Conservation (phyloP, 2,888 invertebrate species). For the Oeneis ivallda region DNA sequence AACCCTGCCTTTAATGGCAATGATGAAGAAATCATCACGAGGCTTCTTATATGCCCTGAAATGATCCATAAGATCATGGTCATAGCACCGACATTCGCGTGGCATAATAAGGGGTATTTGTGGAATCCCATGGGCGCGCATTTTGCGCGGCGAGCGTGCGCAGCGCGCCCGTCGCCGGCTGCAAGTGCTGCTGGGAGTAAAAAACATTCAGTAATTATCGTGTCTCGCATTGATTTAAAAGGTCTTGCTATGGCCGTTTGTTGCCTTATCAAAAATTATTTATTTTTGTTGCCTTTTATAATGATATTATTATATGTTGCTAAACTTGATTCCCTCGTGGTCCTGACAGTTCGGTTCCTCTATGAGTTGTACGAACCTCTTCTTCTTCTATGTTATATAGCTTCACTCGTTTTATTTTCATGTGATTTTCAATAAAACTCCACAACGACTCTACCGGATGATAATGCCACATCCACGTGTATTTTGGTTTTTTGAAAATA, state of each 20-base stretch:
- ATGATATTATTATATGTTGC: too few species aligned
- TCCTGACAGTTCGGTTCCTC: too few species aligned
- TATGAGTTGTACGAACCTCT: too few species aligned
- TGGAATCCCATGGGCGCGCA: background rate
- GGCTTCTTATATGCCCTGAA: background rate
- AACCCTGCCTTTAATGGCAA: background rate
- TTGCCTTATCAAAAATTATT: background rate
- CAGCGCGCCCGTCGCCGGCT: background rate
- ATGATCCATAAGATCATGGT: background rate
- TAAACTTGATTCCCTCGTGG: too few species aligned
- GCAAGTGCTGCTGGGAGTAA: background rate
- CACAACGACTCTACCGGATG: too few species aligned
- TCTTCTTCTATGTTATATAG: too few species aligned
- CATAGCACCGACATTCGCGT: background rate
- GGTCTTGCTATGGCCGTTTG: background rate
- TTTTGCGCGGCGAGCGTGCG: background rate
- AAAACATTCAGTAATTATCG: background rate
- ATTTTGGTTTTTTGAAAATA: too few species aligned
- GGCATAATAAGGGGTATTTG: background rate
- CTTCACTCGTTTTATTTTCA: too few species aligned
- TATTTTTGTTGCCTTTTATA: background rate
- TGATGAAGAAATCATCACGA: conserved; percentile 9
- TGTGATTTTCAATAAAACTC: too few species aligned
- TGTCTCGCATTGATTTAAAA: background rate
- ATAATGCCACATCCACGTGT: too few species aligned